phyloP scores from a whole-genome alignment of 1,140 invertebrate species.

The Muscidifurax raptorellus region DNA sequence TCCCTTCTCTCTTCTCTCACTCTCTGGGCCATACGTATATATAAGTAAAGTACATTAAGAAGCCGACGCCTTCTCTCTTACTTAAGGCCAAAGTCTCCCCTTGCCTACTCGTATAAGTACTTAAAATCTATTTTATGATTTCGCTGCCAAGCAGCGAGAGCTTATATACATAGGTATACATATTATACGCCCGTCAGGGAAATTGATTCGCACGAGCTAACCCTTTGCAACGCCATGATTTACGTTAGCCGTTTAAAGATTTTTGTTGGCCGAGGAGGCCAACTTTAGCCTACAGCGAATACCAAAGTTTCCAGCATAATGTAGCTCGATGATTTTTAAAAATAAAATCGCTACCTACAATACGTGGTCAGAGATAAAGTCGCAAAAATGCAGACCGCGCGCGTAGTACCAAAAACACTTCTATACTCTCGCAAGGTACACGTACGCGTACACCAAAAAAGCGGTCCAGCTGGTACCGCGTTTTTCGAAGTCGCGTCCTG shows the following conservation, averaged over 20 bases:
- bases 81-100: conserved; percentile 38
- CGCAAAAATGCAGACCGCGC: background rate
- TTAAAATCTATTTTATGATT: conserved; percentile 50
- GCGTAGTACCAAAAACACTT: background rate
- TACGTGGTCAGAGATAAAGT: background rate
- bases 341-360: background rate
- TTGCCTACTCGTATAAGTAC: conserved; percentile 22
- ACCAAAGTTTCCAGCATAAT: background rate
- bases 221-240: conserved; percentile 2
- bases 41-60: conserved; percentile 49
- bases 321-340: no score
- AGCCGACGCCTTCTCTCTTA: conserved; percentile 41
- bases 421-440: no score
- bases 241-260: background rate
- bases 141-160: conserved; percentile 5
- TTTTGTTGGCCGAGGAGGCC: background rate
- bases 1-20: conserved; percentile 20
- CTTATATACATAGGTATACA: background rate
- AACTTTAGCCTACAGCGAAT: background rate
- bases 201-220: conserved; percentile 23
- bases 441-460: background rate
- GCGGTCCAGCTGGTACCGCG: background rate
- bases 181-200: background rate
- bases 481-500: conserved; percentile 18
- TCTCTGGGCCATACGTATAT: conserved; percentile 12